Evolutionary conservation across 2,113 vertebrate species (phyloP).

Genomic region (Ramphastos sulfuratus): DNA sequence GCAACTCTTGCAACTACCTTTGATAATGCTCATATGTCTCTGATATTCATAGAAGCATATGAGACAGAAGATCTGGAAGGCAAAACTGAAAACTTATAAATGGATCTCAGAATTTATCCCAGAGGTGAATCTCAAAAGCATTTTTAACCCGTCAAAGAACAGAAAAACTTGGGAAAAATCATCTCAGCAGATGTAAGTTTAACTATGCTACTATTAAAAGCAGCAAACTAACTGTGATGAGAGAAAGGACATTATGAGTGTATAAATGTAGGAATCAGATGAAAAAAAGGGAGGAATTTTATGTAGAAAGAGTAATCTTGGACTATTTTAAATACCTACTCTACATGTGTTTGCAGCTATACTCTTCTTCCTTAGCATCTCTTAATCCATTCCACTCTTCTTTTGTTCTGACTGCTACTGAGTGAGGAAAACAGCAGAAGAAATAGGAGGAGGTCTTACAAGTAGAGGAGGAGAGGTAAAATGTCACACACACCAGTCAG

Average conservation of each 20-base stretch:
- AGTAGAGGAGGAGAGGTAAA: not conserved
- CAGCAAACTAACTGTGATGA: not conserved
- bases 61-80: not conserved
- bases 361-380: not conserved
- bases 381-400: not conserved
- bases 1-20: not conserved
- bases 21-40: not conserved
- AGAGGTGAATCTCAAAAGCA: not conserved
- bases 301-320: not conserved
- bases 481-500: not conserved
- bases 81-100: too few relatives aligned
- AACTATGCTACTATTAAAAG: not conserved
- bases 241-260: not conserved
- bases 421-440: not conserved
- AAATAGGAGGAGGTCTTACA: not conserved
- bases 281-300: not conserved
- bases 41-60: not conserved
- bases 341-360: not conserved
- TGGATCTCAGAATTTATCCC: not conserved
- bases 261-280: not conserved
- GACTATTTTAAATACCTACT: not conserved
- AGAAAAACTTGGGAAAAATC: not conserved
- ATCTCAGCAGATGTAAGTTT: not conserved
- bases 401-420: not conserved
- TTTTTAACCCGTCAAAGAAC: not conserved